Base-by-base conservation (phyloP, 2,888 invertebrate species). In the Stenodera caucasica region DNA sequence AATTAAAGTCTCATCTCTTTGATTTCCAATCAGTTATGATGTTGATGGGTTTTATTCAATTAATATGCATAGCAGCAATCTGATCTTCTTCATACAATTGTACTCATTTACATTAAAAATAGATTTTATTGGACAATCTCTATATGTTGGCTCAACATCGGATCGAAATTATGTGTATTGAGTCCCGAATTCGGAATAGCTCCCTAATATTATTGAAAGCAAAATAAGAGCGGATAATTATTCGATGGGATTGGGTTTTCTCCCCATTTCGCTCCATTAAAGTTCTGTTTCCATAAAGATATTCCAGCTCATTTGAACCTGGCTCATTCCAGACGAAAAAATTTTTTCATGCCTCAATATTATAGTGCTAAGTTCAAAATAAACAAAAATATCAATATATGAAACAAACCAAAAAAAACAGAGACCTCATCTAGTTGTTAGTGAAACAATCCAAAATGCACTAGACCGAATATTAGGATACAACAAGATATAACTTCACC, bases 401-500 rank as follows among this genome's bases (percentile, higher is more conserved):
- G 9, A 18, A 40, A 40, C 40, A 40, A 40, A 18, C 40, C 1
- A 40, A 18, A 8, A 14, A 7, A 18, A 45, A 11, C 35, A 33
- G n/a, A 12, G 4, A 33, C 14, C n/a, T n/a, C n/a, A n/a, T n/a
- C n/a, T n/a, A n/a, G 9, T 29, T 15, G 15, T 12, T 30, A 32
- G 26, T 26, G 30, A 49, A 26, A 1, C 15, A 52, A 55, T 62
- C 55, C 49, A 12, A 53, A 14, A 61, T 57, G 58, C 66, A 67
- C 30, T 53, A 57, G 54, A 61, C 60, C 65, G 65, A 54, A 55
- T 58, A 54, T 65, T 69, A 67, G 67, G 68, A 70, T 68, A 70
- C 67, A 72, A 70, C 70, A 69, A 67, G 72, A 73, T 72, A 74
- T 72, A 73, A 72, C 71, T 73, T 72, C 68, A 68, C 69, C 71